Base-by-base conservation (phyloP, 1,140 invertebrate genomes). In the Hermetia illucens region DNA sequence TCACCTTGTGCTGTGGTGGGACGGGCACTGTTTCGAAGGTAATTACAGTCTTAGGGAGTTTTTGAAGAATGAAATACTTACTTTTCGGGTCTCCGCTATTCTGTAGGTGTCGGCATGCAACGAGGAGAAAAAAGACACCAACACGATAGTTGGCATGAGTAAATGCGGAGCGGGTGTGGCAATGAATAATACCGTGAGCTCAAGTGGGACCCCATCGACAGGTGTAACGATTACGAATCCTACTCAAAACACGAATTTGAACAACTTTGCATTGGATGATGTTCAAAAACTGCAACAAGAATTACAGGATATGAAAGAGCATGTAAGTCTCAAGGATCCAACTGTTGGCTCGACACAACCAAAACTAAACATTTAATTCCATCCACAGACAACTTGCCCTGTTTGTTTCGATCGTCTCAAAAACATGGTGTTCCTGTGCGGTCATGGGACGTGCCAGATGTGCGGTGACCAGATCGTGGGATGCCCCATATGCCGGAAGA, bases 341-440 rank as follows among this genome's bases (percentile, higher is more conserved):
- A 0, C 18, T 8, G 20, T n/a, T n/a, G 35, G 10, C 22, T 12
- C 2, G 9, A 12, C 12, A 21, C 1, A 29, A 36, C 12, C 9
- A 27, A n/a, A n/a, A n/a, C n/a, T n/a, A n/a, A n/a, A n/a, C n/a
- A n/a, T n/a, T n/a, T n/a, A n/a, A n/a, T n/a, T 6, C 17, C 17
- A 8, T 35, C 13, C 17, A 21, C 70, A 95, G 88, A 96, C 92
- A 2, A 93, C 93, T 79, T 98, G 93, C 55, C 93, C 93, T 3
- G 90, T 97, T 32, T 98, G 93, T 64, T 72, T 97, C 69, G 93
- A 98, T 66, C 77, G 91, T 17, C 69, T 95, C 50, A 95, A 94
- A 66, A 98, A 97, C 63, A 95, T 98, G 89, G 93, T 96, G 46
- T 97, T 96, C 66, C 71, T 96, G 4, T 97, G 93, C 63, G 93